Base-by-base conservation (phyloP, 1,140 invertebrate species). In the Pachyrhynchus sulphureomaculatus region DNA sequence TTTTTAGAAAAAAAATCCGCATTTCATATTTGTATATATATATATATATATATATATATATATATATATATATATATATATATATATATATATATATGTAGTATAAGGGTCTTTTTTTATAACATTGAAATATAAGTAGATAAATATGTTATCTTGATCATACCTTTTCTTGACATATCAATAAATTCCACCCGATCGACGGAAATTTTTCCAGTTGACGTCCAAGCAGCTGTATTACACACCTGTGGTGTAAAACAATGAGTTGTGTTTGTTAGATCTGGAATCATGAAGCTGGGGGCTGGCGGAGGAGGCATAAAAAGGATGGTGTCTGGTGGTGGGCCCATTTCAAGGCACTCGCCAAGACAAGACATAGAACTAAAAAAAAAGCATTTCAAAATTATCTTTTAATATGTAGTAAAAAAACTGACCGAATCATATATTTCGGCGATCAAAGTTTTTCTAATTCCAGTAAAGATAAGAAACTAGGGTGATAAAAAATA, bases 221-320 rank as follows among this genome's bases (percentile, higher is more conserved):
- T 8, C 45, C 47, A 49, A 15, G 63, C 37, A 24, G 59, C 58
- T n/a, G 69, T 64, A 51, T 74, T 73, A 57, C 73, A 75, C 6
- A 72, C 41, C 56, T 73, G 71, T 0, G 77, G 68, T 56, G 75
- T 66, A 70, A 75, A 70, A 78, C 64, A 81, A 0, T 83, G 81
- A 20, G 83, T 79, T 63, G 79, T 79, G 45, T 84, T 83, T 1
- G 17, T 4, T 64, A 73, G 75, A 74, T 62, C 74, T 53, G 55
- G 76, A 64, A 63, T 68, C 26, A 91, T 75, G 76, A 89, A 89
- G 2, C 84, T 80, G 4, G 89, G 89, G 60, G 90, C 78, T 2
- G 89, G 90, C 1, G 89, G 90, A 23, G 89, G 90, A n/a, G 90
- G 89, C 77, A 91, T 84, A 61, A 85, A 86, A 41, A 90, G 75